A percentile compares a stretch with the other conserved stretches of the same genome.
phyloP scores from a whole-genome alignment of 2,113 vertebrate species.

The Microcebus griseorufus region DNA sequence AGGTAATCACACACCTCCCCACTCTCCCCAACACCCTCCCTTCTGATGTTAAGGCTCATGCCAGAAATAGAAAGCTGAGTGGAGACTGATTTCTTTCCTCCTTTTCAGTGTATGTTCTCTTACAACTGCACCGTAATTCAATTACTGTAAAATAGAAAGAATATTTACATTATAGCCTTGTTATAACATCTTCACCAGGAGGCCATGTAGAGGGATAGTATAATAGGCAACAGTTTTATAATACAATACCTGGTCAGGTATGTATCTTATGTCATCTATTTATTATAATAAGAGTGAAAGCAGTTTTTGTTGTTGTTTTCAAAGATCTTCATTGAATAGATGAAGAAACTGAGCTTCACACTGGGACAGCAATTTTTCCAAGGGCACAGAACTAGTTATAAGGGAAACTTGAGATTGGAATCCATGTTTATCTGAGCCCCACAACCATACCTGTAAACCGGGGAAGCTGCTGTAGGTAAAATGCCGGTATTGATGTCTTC shows the following conservation, averaged over 20 bases:
- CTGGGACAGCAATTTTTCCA: not conserved
- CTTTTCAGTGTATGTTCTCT: not conserved
- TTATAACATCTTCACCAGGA: not conserved
- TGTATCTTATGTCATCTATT: not conserved
- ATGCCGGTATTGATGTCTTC: not conserved
- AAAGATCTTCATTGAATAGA: not conserved
- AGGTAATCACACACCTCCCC: conserved; percentile 47
- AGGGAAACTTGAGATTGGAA: not conserved
- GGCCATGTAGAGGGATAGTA: not conserved
- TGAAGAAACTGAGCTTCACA: not conserved
- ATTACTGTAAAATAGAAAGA: not conserved
- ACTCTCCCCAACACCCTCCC: not conserved
- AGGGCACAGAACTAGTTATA: not conserved
- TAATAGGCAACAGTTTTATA: not conserved
- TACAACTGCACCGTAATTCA: not conserved
- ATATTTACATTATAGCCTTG: not conserved
- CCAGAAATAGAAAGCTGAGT: conserved; percentile 19
- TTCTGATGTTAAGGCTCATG: not conserved
- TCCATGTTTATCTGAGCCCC: not conserved
- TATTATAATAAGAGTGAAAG: not conserved
- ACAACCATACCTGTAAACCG: not conserved
- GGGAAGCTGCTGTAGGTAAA: not conserved
- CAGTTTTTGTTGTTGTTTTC: not conserved
- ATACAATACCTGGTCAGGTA: not conserved
- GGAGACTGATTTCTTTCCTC: not conserved